Conservation (phyloP, 1,140 invertebrate species). For the Amphibalanus amphitrite region DNA sequence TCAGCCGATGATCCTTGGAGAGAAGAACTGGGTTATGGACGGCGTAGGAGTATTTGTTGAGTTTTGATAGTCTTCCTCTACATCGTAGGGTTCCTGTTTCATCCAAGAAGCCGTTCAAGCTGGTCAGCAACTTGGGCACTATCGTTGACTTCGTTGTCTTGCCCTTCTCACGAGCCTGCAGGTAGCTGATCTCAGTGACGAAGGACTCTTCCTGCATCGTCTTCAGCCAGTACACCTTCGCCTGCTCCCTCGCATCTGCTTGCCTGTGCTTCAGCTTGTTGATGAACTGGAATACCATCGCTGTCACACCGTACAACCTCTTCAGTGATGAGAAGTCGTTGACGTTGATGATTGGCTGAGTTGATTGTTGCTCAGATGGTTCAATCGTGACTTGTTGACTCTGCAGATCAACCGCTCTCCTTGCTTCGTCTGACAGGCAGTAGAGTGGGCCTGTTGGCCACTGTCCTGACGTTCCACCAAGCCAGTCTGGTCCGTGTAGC, state of each 20-base stretch:
- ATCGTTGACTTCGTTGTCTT: neutral
- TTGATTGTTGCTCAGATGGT: no score
- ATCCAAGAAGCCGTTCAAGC: neutral
- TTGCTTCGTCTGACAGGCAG: neutral
- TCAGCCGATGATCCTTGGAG: neutral
- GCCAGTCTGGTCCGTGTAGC: neutral
- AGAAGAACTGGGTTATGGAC: neutral
- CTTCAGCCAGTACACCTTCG: neutral
- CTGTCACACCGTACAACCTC: neutral
- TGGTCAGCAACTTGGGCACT: neutral
- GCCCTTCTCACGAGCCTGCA: neutral
- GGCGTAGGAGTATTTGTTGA: neutral
- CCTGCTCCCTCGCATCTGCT: no score
- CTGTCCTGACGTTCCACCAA: neutral
- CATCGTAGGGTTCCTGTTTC: neutral
- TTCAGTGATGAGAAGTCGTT: neutral
- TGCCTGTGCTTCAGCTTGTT: no score
- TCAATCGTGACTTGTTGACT: neutral
- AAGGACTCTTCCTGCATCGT: neutral
- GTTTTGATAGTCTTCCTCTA: neutral
- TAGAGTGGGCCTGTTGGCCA: neutral
- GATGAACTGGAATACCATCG: neutral
- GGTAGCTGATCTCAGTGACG: neutral
- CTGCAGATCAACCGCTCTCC: neutral
- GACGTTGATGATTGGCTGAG: neutral